These are phyloP conservation scores for Gasterosteus aculeatus DNA, from an alignment of 2,113 vertebrate genomes.

Conservation along the genomic window DNA sequence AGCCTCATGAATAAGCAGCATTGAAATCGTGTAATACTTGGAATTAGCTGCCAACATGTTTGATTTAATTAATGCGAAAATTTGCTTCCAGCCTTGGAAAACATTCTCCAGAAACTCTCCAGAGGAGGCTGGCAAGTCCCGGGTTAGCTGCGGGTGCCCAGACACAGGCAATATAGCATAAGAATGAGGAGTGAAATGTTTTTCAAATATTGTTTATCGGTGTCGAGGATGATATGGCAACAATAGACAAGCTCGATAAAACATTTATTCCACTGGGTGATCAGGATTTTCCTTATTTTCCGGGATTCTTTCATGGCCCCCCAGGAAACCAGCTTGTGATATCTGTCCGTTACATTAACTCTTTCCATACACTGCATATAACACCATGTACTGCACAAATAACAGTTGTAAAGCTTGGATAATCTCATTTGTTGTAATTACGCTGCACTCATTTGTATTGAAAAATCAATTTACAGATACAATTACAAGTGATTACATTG, in stretches of 20 bases:
- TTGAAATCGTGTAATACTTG: constrained; percentile 75
- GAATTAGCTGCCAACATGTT: constrained; percentile 78
- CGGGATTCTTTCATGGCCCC: not conserved
- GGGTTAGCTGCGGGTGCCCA: constrained; percentile 51
- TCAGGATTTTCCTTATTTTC: constrained; percentile 2
- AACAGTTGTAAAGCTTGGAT: not conserved
- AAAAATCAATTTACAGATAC: constrained; percentile 1
- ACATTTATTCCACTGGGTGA: constrained; percentile 18
- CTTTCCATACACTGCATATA: not conserved
- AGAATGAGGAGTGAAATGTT: constrained; percentile 40
- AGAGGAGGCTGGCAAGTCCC: constrained; percentile 64
- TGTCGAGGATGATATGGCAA: constrained; percentile 2
- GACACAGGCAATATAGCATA: constrained; percentile 40
- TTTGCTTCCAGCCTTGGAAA: constrained; percentile 75
- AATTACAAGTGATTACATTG: not conserved
- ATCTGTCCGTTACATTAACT: not conserved
- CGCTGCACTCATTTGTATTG: not conserved
- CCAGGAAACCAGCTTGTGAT: not conserved
- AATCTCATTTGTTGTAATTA: not conserved
- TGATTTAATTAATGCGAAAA: constrained; percentile 83
- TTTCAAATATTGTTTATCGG: constrained; percentile 35
- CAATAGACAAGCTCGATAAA: constrained; percentile 1
- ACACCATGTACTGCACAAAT: not conserved
- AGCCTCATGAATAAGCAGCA: constrained; percentile 72
- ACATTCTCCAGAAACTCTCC: constrained; percentile 59